A percentile compares a stretch with the other conserved stretches of the same genome.
Conservation (phyloP, 2,113 vertebrate species). For the Pyrgilauda ruficollis region DNA sequence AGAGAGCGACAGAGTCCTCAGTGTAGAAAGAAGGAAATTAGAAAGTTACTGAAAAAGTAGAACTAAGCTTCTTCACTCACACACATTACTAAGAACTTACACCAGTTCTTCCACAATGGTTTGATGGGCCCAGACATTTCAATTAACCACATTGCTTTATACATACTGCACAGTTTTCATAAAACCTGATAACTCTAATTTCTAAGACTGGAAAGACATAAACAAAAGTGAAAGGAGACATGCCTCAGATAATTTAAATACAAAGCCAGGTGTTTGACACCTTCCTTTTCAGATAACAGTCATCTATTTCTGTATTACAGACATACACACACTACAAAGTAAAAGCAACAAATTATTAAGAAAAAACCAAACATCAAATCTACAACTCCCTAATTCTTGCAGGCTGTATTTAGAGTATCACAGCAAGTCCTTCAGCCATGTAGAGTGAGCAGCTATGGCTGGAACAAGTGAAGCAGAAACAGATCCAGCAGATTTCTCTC, state of each 20-base stretch:
- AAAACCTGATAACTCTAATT: not conserved
- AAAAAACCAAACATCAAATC: fast-evolving
- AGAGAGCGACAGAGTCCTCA: not conserved
- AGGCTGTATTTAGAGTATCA: not conserved
- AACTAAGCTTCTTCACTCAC: not conserved
- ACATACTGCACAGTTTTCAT: not conserved
- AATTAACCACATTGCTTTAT: not conserved
- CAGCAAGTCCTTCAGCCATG: not conserved
- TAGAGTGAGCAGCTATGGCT: not conserved
- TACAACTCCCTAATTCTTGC: not conserved
- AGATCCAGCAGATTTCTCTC: not conserved
- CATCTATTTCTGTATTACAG: not conserved
- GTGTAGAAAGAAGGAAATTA: not conserved
- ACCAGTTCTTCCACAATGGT: not conserved
- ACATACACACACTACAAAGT: not conserved
- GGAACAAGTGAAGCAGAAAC: not conserved
- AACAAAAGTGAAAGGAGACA: not conserved
- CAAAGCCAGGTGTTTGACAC: not conserved
- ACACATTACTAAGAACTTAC: not conserved
- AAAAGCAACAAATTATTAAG: not conserved
- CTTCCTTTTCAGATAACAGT: not conserved
- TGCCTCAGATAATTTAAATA: not conserved
- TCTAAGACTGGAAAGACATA: not conserved
- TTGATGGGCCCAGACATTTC: not conserved
- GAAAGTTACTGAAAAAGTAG: not conserved